Percentiles rank a stretch among this genome's conserved stretches.
Evolutionary conservation across 1,140 invertebrate genomes (phyloP).

Genomic region (Euwallacea similis): DNA sequence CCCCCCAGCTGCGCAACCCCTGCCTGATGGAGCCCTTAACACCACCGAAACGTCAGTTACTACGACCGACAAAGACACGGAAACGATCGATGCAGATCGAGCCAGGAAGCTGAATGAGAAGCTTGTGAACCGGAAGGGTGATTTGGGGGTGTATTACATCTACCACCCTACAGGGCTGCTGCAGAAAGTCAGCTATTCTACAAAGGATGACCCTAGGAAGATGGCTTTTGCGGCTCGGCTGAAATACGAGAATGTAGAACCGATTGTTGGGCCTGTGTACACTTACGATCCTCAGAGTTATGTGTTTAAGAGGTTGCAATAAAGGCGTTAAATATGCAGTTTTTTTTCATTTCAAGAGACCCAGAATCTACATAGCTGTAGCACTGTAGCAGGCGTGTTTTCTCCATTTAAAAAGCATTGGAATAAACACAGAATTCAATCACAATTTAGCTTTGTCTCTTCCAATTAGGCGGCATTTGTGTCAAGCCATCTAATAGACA

Average conservation of each 20-base stretch:
- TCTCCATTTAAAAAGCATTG: too few relatives aligned
- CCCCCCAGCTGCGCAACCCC: conserved; percentile 37
- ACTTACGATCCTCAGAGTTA: conserved; percentile 52
- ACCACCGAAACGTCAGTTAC: conserved; percentile 25
- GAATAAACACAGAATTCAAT: too few relatives aligned
- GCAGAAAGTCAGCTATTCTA: conserved; percentile 58
- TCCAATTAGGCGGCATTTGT: too few relatives aligned
- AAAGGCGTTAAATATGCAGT: background rate
- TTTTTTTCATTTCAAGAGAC: background rate
- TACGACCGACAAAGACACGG: conserved; percentile 34
- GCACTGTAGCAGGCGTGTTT: too few relatives aligned
- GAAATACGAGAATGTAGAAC: conserved; percentile 60
- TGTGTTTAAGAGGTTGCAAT: conserved; percentile 30
- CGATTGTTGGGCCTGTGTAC: conserved; percentile 59
- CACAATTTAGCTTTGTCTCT: too few relatives aligned
- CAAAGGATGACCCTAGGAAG: conserved; percentile 56
- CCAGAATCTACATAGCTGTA: too few relatives aligned
- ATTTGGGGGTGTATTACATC: conserved; percentile 57
- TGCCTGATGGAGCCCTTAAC: conserved; percentile 6
- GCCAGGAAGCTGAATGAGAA: conserved; percentile 31
- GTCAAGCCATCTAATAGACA: too few relatives aligned
- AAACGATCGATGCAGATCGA: conserved; percentile 40
- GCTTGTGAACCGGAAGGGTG: conserved; percentile 16
- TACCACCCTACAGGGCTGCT: conserved; percentile 59
- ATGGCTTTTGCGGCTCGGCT: conserved; percentile 60